Percentiles rank a stretch among this genome's conserved stretches.
phyloP scores from a whole-genome alignment of 2,797 vertebrate species.

The Chiroxiphia lanceolata region DNA sequence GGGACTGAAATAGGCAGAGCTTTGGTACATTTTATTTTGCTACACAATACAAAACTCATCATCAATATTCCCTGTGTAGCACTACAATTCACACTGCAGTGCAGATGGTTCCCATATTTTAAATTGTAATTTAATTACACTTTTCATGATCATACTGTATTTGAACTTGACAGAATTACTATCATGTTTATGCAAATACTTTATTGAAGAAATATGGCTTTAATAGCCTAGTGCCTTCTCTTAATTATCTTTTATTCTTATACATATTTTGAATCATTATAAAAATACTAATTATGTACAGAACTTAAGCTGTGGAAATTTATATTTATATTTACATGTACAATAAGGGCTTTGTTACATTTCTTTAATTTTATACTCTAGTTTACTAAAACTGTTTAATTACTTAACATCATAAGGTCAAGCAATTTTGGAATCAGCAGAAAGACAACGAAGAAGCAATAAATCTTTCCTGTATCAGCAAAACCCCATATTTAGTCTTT shows the following conservation, averaged over 20 bases:
- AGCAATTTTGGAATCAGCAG: background rate
- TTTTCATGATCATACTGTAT: background rate
- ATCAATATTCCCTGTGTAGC: conserved; percentile 9
- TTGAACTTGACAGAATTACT: conserved; percentile 49
- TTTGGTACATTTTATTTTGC: conserved; percentile 10
- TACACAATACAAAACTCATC: background rate
- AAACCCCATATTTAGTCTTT: background rate
- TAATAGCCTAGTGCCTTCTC: background rate
- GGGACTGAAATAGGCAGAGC: background rate
- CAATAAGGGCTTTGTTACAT: background rate
- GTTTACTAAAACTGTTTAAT: background rate
- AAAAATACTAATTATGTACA: background rate
- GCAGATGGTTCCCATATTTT: conserved; percentile 54
- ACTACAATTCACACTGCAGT: background rate
- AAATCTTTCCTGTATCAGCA: too few relatives aligned
- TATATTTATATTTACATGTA: background rate
- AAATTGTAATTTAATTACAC: conserved; percentile 45
- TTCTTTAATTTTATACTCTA: background rate
- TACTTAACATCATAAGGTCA: background rate
- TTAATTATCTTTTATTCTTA: background rate
- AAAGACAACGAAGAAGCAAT: background rate
- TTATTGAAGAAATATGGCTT: conserved; percentile 58
- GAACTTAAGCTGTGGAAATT: background rate
- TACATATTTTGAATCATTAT: background rate
- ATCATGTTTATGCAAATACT: conserved; percentile 69